Evolutionary conservation across 2,888 invertebrate species (phyloP).

Genomic region (Exephanes ischioxanthus): DNA sequence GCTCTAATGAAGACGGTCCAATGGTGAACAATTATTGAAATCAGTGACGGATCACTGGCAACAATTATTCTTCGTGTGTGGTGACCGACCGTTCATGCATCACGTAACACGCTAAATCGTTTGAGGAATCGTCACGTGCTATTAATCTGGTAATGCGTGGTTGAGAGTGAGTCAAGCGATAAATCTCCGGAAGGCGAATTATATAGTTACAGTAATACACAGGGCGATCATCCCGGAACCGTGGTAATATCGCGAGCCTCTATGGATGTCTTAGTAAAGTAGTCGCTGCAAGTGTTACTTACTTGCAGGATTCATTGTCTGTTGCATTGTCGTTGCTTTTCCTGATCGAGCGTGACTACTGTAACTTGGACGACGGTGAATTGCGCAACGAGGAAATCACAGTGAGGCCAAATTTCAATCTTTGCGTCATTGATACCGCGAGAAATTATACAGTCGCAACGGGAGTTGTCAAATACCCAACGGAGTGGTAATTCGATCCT

Average conservation of each 20-base stretch:
- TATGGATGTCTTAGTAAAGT: neutral
- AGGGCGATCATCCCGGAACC: neutral
- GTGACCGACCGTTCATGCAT: neutral
- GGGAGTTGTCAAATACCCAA: conserved; percentile 20
- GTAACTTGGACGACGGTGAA: neutral
- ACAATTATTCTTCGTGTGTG: neutral
- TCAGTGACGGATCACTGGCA: neutral
- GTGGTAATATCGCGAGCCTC: neutral
- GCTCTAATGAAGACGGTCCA: neutral
- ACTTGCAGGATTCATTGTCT: conserved; percentile 21
- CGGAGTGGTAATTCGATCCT: neutral
- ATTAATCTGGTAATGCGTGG: conserved; percentile 24
- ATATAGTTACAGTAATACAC: neutral
- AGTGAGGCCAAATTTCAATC: conserved; percentile 30
- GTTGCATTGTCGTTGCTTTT: conserved; percentile 27
- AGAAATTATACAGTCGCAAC: conserved; percentile 10
- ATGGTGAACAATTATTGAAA: conserved; percentile 5
- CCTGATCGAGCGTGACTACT: conserved; percentile 37
- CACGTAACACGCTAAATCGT: conserved; percentile 24
- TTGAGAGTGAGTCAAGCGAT: conserved; percentile 19
- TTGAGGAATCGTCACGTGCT: conserved; percentile 36
- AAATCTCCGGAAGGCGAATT: conserved; percentile 22
- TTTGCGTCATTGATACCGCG: conserved; percentile 22
- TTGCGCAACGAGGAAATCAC: conserved; percentile 34
- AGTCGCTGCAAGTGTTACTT: neutral